Evolutionary conservation across 2,888 invertebrate genomes (phyloP).

Genomic region (Holacanthella duospinosa): DNA sequence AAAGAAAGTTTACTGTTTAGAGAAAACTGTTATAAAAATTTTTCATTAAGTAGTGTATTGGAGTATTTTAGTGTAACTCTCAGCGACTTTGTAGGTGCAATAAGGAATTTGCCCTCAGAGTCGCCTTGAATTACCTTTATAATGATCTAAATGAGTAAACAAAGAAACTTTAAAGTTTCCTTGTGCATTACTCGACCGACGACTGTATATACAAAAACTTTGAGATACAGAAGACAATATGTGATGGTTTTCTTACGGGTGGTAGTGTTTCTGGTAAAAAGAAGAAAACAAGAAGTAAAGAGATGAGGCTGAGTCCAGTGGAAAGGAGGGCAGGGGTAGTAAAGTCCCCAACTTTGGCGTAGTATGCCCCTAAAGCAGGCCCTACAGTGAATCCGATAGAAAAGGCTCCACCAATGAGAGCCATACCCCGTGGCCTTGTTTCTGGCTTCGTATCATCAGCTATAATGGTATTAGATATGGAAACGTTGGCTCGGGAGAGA

Average conservation of each 20-base stretch:
- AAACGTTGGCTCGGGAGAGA: constrained; percentile 87
- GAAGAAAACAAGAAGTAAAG: constrained; percentile 20
- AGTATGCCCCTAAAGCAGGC: constrained; percentile 31
- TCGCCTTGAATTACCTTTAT: too few relatives aligned
- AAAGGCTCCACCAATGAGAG: constrained; percentile 93
- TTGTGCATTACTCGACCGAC: too few relatives aligned
- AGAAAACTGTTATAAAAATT: too few relatives aligned
- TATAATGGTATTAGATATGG: constrained; percentile 86
- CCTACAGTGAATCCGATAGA: constrained; percentile 81
- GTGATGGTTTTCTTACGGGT: constrained; percentile 12
- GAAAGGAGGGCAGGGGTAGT: constrained; percentile 28
- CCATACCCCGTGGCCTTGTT: constrained; percentile 90
- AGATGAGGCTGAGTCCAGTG: constrained; percentile 17
- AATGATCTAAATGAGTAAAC: too few relatives aligned
- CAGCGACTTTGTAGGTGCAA: not conserved
- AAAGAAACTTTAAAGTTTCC: too few relatives aligned
- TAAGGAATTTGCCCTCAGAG: not conserved
- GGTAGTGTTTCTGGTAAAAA: constrained; percentile 27
- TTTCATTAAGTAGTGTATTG: not conserved
- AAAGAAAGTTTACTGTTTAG: too few relatives aligned
- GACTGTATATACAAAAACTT: too few relatives aligned
- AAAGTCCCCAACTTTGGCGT: constrained; percentile 27
- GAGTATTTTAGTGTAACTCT: not conserved
- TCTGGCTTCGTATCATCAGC: constrained; percentile 77
- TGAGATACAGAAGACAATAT: not conserved